Evolutionary conservation across 2,888 invertebrate species (phyloP).

Genomic region (Formica aserva): DNA sequence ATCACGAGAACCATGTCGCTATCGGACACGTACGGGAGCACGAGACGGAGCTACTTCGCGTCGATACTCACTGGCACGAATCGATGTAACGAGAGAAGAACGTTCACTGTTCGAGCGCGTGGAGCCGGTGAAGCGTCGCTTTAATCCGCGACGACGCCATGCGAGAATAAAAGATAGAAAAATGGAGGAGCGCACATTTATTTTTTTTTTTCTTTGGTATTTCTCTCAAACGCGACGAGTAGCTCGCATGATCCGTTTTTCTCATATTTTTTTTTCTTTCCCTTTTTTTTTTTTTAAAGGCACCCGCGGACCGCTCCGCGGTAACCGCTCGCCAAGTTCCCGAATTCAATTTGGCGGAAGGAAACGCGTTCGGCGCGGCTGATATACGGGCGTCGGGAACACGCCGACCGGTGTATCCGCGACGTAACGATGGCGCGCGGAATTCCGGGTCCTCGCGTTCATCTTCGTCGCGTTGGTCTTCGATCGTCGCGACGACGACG

Average conservation of each 20-base stretch:
- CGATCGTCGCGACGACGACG: neutral
- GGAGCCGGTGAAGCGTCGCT: slow-evolving; percentile 38
- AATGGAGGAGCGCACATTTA: neutral
- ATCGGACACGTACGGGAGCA: neutral
- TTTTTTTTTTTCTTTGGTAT: neutral
- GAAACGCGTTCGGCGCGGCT: neutral
- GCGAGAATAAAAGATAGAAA: slow-evolving; percentile 17
- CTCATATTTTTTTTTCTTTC: neutral
- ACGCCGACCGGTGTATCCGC: slow-evolving; percentile 62
- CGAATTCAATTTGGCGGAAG: neutral
- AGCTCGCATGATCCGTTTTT: neutral
- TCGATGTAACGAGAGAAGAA: neutral
- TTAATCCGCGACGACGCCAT: slow-evolving; percentile 42
- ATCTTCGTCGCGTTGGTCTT: neutral
- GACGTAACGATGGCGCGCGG: slow-evolving; percentile 72
- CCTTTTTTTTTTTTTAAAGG: neutral
- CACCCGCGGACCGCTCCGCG: neutral
- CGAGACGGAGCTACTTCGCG: slow-evolving; percentile 8
- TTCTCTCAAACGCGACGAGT: neutral
- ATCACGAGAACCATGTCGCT: neutral
- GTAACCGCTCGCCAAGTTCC: neutral
- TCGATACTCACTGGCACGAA: neutral
- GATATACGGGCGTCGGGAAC: slow-evolving; percentile 59
- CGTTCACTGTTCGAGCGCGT: neutral
- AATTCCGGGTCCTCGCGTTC: neutral